A percentile compares a stretch with the other conserved stretches of the same genome.
phyloP scores from a whole-genome alignment of 2,113 vertebrate species.

The Stigmatopora nigra region DNA sequence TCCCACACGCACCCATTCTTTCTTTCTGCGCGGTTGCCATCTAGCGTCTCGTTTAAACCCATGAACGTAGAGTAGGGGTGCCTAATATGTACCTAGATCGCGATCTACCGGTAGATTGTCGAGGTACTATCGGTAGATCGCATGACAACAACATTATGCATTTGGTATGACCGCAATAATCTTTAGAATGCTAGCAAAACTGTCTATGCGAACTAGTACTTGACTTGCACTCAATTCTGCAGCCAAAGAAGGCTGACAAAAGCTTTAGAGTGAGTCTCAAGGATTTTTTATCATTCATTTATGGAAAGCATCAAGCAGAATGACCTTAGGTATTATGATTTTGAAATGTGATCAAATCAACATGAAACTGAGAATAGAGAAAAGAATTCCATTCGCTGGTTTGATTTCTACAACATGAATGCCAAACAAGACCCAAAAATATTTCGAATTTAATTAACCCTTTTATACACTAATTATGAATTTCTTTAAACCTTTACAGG shows the following conservation, averaged over 20 bases:
- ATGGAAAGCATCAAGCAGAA: background rate
- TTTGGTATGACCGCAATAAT: no score
- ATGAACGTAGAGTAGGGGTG: background rate
- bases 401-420: background rate
- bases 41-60: constrained; percentile 66
- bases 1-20: background rate
- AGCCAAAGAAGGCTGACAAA: constrained; percentile 1
- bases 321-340: no score
- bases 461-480: no score
- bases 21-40: constrained; percentile 69
- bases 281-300: background rate
- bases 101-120: no score
- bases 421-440: background rate
- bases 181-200: background rate
- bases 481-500: no score
- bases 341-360: no score
- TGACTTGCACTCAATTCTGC: constrained; percentile 3
- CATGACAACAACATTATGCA: no score
- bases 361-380: no score
- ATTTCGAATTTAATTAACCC: no score
- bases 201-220: background rate
- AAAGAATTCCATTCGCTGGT: no score
- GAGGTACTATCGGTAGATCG: no score
- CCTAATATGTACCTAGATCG: no score
- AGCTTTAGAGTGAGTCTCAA: background rate